Percentiles rank a stretch among this genome's conserved stretches.
phyloP scores from a whole-genome alignment of 2,888 invertebrate species.

The Acanthoscelides obtectus region DNA sequence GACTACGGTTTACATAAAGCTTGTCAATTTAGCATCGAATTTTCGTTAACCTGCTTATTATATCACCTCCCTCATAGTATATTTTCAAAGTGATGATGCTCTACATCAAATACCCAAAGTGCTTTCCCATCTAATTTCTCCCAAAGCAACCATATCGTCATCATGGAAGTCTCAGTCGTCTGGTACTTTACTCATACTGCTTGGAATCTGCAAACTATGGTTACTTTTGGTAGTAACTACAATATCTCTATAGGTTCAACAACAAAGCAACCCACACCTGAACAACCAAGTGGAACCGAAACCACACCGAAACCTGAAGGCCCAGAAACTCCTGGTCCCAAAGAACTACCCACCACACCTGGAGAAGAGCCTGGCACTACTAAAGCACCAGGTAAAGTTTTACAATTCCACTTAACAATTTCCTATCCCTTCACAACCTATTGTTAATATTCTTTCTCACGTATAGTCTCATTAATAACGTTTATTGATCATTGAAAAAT shows the following conservation, averaged over 20 bases:
- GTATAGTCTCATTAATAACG: no score
- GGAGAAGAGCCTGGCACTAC: slow-evolving; percentile 14
- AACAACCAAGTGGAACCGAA: slow-evolving; percentile 13
- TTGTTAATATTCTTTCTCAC: no score
- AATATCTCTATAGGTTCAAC: not conserved
- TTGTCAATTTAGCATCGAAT: not conserved
- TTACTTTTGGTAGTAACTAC: not conserved
- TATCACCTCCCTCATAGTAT: not conserved
- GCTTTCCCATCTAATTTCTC: no score
- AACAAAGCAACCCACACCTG: slow-evolving; percentile 10
- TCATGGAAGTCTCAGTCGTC: no score
- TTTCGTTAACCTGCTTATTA: not conserved
- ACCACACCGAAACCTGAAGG: slow-evolving; percentile 13
- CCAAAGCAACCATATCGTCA: no score
- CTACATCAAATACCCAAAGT: no score
- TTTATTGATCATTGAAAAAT: no score
- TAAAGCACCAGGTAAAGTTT: slow-evolving; percentile 11
- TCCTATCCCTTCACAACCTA: no score
- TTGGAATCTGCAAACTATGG: not conserved
- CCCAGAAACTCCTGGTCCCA: not conserved
- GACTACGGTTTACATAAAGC: no score
- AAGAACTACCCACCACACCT: not conserved
- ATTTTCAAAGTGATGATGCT: no score
- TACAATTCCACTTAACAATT: no score
- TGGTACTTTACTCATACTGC: no score